phyloP scores from a whole-genome alignment of 2,888 invertebrate genomes.

The Stenotaenia linearis region DNA sequence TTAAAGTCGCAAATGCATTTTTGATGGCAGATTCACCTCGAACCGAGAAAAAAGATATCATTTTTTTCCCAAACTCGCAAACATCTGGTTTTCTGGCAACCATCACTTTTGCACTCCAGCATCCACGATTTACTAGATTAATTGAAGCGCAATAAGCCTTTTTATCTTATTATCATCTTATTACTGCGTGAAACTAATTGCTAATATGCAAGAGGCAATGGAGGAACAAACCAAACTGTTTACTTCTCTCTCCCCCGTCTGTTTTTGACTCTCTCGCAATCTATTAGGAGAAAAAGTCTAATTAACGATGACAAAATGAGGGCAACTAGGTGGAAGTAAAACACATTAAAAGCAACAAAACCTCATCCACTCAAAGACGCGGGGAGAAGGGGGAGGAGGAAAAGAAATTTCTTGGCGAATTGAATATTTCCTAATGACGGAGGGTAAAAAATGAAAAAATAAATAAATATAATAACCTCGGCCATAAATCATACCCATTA shows the following conservation, averaged over 20 bases:
- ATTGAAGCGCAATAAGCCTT: neutral
- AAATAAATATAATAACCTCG: neutral
- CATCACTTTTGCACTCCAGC: neutral
- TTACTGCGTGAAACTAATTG: neutral
- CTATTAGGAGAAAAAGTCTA: constrained; percentile 6
- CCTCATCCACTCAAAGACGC: neutral
- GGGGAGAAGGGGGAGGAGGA: neutral
- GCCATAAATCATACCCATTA: neutral
- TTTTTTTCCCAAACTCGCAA: neutral
- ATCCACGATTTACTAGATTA: neutral
- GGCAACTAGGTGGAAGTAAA: neutral
- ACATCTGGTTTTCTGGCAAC: neutral
- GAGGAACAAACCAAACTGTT: constrained; percentile 5
- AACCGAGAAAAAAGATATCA: neutral
- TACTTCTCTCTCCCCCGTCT: neutral
- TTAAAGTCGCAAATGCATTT: neutral
- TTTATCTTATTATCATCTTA: neutral
- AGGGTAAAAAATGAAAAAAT: neutral
- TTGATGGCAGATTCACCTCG: neutral
- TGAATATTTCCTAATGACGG: neutral
- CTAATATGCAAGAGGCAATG: neutral
- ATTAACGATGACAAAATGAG: constrained; percentile 13
- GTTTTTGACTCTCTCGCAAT: neutral
- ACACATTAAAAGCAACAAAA: neutral
- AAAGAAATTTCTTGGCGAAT: neutral